Percentiles rank a stretch among this genome's conserved stretches.
Evolutionary conservation across 2,888 invertebrate genomes (phyloP).

Genomic region (Digitonthophagus gazella): DNA sequence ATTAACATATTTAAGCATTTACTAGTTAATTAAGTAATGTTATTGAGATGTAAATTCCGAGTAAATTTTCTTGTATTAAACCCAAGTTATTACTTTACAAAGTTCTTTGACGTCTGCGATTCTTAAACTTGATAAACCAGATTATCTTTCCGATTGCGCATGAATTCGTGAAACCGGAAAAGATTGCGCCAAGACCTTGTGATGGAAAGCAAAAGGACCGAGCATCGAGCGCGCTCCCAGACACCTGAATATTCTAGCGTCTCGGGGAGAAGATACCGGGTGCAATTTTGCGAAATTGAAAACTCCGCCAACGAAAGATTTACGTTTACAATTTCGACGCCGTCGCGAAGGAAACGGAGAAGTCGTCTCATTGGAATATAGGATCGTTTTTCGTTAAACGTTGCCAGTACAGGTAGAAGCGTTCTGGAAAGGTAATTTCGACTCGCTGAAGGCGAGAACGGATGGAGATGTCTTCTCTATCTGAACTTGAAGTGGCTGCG

Average conservation of each 20-base stretch:
- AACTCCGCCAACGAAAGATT: not conserved
- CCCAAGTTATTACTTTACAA: no score
- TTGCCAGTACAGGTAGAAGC: not conserved
- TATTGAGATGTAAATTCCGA: no score
- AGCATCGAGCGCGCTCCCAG: no score
- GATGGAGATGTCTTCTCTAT: not conserved
- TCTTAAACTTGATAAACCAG: not conserved
- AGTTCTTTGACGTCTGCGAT: not conserved
- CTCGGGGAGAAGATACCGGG: not conserved
- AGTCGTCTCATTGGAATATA: not conserved
- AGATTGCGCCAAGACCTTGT: no score
- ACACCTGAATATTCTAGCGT: not conserved
- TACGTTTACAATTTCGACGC: not conserved
- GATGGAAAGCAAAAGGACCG: no score
- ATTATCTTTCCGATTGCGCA: no score
- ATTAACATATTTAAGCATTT: no score
- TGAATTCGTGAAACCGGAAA: no score
- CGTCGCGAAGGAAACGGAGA: not conserved
- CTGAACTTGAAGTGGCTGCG: not conserved
- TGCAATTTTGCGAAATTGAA: not conserved
- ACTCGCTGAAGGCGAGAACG: not conserved
- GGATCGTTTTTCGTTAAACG: not conserved
- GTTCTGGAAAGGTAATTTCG: not conserved
- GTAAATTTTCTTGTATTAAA: not conserved
- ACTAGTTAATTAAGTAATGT: not conserved